Evolutionary conservation across 2,888 invertebrate genomes (phyloP), one percentile per base, ranked within the genome.

Genomic region (Tenodera sinensis): DNA sequence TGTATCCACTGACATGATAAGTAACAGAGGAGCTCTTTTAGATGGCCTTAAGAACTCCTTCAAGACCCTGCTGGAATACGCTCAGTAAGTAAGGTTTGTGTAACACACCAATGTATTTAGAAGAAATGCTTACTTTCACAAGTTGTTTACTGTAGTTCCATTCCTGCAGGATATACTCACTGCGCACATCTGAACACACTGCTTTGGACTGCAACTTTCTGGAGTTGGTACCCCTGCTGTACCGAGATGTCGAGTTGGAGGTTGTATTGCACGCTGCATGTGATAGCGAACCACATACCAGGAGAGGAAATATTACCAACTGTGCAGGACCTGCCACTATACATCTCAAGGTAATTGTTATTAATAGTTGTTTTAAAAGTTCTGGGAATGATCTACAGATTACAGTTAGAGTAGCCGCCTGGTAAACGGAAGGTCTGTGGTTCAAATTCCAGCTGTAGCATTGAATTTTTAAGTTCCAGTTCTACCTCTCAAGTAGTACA

Each of bases 131-230:
- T 34, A 34, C 7, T 34, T 34, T 34, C 7, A 34, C 34, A 34
- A 7, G 83, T 90, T 90, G 91, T 88, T 42, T 12, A 42, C 6
- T 42, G 1, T 3, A 42, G 12, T 42, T 42, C 42, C 12, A 12
- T 42, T 91, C 91, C 93, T 92, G n/a, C 91, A 96, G 96, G 88
- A 93, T 94, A 91, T 96, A 96, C 91, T 94, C 94, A 90, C 92
- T 95, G 81, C 94, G 95, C 91, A 93, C 95, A 25, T 95, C 95
- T 0, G 96, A 96, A 92, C 95, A 96, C 90, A 96, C 95, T 85
- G 95, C 95, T 0, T 92, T 96, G 15, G 96, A 97, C 93, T 95
- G 95, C 90, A 94, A 93, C 83, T 96, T 96, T 91, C 92, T 95
- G 90, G 95, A 96, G 91, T 92, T 95, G 87, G 93, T 96, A 54